Base-by-base conservation (phyloP, 2,888 invertebrate genomes). In the Brenthis daphne region DNA sequence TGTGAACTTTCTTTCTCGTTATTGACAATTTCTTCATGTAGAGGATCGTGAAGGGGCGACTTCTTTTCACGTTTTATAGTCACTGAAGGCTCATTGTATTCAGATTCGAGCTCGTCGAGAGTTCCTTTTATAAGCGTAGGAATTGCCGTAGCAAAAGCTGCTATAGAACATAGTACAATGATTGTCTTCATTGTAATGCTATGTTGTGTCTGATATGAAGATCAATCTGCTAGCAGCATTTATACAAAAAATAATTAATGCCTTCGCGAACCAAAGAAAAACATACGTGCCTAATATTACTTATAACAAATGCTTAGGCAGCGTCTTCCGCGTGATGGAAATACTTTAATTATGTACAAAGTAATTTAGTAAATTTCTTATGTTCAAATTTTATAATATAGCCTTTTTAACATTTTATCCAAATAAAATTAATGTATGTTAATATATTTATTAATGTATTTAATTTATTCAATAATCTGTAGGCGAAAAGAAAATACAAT, bases 151-250 rank as follows among this genome's bases (percentile, higher is more conserved):
- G 83, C 84, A 65, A 85, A 76, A 53, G 83, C 76, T 70, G 79
- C 85, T 77, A 90, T 74, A 77, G 86, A 84, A 75, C 82, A 83
- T 71, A 92, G 77, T 79, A 87, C 83, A 76, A 88, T 77, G 76
- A 88, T 75, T 77, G 84, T 86, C 89, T 89, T 89, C 91, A 91
- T 92, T 75, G 83, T 88, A 43, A 81, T 77, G 80, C 74, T 75
- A 74, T 76, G 75, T 60, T 75, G 75, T 71, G 79, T 82, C 79
- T 90, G 89, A 86, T 89, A 79, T 73, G 80, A 75, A 72, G 71
- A 76, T 72, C 65, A 71, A 74, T 73, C 50, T 65, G 73, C 65
- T 64, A 70, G 63, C 67, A 73, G 76, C 77, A 81, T 91, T 89
- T 92, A 92, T 92, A 92, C 85, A 82, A 78, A 83, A 77, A 57